Evolutionary conservation across 2,113 vertebrate genomes (phyloP).

Genomic region (Nansenia antarctica): DNA sequence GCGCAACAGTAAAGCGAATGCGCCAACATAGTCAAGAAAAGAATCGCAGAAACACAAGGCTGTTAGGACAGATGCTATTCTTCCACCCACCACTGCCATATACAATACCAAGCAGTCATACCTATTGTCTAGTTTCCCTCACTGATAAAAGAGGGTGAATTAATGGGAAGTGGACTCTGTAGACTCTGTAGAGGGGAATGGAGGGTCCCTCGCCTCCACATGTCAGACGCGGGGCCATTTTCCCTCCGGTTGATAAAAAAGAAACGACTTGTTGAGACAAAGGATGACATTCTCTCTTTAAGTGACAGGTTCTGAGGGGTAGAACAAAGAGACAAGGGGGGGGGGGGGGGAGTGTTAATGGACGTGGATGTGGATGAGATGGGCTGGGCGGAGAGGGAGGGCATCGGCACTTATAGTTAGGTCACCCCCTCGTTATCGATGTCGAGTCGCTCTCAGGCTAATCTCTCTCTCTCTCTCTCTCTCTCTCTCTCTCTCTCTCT

Average conservation of each 20-base stretch:
- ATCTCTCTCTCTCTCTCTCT: too few relatives aligned
- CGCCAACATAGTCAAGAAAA: background rate
- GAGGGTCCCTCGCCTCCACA: background rate
- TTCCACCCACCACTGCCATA: background rate
- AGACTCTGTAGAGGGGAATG: background rate
- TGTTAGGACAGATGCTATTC: background rate
- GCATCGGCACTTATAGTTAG: conserved; percentile 70
- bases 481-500: too few relatives aligned
- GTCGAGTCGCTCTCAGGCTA: conserved; percentile 64
- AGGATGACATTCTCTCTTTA: conserved; percentile 49
- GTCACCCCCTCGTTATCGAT: conserved; percentile 67
- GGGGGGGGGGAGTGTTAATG: conserved; percentile 57
- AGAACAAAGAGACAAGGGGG: conserved; percentile 54
- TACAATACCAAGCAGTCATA: background rate
- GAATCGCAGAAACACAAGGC: background rate
- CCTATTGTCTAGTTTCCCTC: background rate
- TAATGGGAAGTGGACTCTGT: background rate
- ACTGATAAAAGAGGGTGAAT: conserved; percentile 28
- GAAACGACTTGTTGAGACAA: conserved; percentile 25
- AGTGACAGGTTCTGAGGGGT: conserved; percentile 47
- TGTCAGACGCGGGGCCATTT: conserved; percentile 14
- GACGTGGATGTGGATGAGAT: conserved; percentile 70
- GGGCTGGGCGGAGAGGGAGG: conserved; percentile 61
- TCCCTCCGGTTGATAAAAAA: background rate
- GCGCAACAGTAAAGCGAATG: background rate